A percentile compares a stretch with the other conserved stretches of the same genome.
These are phyloP conservation scores for Andinoacara biseriatus DNA, from an alignment of 2,113 vertebrate species.

Conservation along the genomic window DNA sequence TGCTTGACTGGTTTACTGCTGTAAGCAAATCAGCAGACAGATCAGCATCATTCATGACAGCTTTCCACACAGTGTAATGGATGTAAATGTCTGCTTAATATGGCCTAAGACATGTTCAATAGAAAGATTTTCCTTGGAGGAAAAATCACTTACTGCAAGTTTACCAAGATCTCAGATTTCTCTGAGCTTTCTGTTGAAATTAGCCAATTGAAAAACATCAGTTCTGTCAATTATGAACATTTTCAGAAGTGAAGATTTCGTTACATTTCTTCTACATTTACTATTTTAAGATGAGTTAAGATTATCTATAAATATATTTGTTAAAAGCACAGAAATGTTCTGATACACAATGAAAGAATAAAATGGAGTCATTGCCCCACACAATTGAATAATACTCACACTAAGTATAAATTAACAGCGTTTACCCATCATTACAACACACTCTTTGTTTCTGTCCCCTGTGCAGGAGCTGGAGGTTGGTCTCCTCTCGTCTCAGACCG, in stretches of 20 bases:
- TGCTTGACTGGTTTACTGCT: too few species aligned
- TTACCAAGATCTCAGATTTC: too few species aligned
- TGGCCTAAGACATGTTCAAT: too few species aligned
- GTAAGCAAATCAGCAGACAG: too few species aligned
- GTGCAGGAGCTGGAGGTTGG: conserved; percentile 93
- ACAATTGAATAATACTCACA: not conserved
- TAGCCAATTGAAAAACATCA: not conserved
- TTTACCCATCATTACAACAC: not conserved
- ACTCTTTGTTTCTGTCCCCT: conserved; percentile 3
- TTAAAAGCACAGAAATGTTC: not conserved
- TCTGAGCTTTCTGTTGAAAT: not conserved
- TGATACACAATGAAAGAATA: not conserved
- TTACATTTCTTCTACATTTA: not conserved
- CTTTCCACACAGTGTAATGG: too few species aligned
- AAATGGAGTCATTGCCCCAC: not conserved
- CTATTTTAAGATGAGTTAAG: not conserved
- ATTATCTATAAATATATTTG: not conserved
- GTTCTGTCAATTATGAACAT: too few species aligned
- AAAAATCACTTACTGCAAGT: too few species aligned
- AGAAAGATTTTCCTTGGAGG: too few species aligned
- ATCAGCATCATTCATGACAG: too few species aligned
- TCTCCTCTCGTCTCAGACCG: conserved; percentile 89
- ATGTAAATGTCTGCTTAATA: too few species aligned
- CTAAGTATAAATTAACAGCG: not conserved
- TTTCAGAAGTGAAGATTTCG: too few species aligned